Base-by-base conservation (phyloP, 1,140 invertebrate species). In the Orius insidiosus region DNA sequence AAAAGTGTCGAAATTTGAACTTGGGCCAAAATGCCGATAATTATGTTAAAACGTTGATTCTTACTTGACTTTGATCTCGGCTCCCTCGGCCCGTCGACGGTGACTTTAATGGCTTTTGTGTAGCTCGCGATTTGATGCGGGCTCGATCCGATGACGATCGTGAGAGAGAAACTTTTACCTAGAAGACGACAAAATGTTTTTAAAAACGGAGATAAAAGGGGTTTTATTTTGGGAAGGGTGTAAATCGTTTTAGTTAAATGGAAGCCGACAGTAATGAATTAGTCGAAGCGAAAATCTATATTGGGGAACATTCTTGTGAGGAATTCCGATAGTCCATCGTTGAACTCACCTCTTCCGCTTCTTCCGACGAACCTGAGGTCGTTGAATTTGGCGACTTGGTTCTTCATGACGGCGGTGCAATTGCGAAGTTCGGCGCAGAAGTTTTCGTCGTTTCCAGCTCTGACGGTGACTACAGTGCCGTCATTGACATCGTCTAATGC, bases 391-490 rank as follows among this genome's bases (percentile, higher is more conserved):
- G 93, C 93, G 36, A 96, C 82, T 67, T 92, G 84, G 58, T 90
- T 92, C 67, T 94, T 94, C 82, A 96, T 89, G 40, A 90, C 76
- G 0, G 93, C 87, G 0, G 83, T 85, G 56, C 74, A 80, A 59
- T 97, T 97, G 42, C 89, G 71, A 43, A 98, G 64, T 60, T 97
- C 93, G 0, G 85, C 90, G 68, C 86, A 89, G 55, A 76, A 90
- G 63, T 96, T 96, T 61, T 97, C 90, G 59, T 97, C 93, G 62
- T 97, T 97, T 13, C 93, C 93, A 30, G 89, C 92, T 24, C 79
- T 74, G 15, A 97, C 78, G 3, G 83, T 88, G 8, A 98, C 93
- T 47, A 89, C 59, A 0, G 93, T 97, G 16, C 93, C 92, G 64
- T 97, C 93, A 53, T 75, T 75, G 13, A 97, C 77, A 50, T 94